A percentile compares a stretch with the other conserved stretches of the same genome.
Evolutionary conservation across 1,140 invertebrate genomes (phyloP).

Genomic region (Sarcophaga bullata): DNA sequence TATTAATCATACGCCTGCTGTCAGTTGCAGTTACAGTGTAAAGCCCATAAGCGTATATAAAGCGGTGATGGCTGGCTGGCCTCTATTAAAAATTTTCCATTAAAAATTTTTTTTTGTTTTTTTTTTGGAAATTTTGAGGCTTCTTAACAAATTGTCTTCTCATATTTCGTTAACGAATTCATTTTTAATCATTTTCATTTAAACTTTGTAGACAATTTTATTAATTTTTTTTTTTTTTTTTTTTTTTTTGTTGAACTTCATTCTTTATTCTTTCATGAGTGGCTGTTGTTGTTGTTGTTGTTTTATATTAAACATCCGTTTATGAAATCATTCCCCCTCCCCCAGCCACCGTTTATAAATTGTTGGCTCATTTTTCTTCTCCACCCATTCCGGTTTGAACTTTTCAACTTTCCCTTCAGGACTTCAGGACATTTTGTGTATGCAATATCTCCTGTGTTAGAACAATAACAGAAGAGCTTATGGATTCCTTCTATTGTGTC

Average conservation of each 20-base stretch:
- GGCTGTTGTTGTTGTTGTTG: too few species aligned
- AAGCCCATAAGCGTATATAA: too few species aligned
- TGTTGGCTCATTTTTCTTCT: background rate
- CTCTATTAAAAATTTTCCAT: too few species aligned
- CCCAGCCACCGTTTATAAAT: background rate
- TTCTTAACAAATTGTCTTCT: too few species aligned
- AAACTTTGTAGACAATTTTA: slow-evolving; percentile 13
- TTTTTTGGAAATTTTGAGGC: too few species aligned
- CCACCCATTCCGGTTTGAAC: background rate
- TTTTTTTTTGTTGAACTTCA: background rate
- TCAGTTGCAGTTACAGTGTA: too few species aligned
- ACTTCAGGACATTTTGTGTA: too few species aligned
- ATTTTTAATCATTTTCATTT: slow-evolving; percentile 8
- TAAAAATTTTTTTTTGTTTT: too few species aligned
- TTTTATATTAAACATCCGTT: background rate
- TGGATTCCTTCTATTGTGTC: background rate
- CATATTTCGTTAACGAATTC: slow-evolving; percentile 1
- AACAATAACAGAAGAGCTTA: background rate
- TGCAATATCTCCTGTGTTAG: too few species aligned
- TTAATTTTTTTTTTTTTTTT: background rate
- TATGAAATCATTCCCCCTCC: background rate
- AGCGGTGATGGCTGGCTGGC: too few species aligned
- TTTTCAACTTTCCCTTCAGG: background rate
- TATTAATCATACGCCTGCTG: too few species aligned
- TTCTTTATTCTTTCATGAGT: background rate